A percentile compares a stretch with the other conserved stretches of the same genome.
phyloP scores from a whole-genome alignment of 1,140 invertebrate species.

The Drosophila equinoxialis region DNA sequence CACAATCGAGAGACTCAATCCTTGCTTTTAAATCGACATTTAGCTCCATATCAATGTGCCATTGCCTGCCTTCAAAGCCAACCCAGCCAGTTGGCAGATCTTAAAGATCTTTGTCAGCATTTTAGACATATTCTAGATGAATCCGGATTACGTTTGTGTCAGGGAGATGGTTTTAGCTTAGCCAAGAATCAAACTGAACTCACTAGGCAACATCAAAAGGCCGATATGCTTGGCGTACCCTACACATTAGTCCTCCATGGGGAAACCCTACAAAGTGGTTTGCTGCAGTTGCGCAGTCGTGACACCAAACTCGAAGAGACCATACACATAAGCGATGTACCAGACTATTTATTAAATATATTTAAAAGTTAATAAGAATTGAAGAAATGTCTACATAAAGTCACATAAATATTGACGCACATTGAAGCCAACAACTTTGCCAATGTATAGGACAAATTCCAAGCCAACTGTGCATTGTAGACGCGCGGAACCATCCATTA shows the following conservation, averaged over 20 bases:
- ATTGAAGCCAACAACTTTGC: constrained; percentile 89
- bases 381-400: constrained; percentile 84
- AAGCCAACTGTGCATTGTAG: constrained; percentile 90
- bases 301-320: constrained; percentile 87
- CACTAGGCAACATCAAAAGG: constrained; percentile 56
- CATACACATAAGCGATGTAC: constrained; percentile 79
- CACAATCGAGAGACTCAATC: constrained; percentile 51
- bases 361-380: constrained; percentile 48
- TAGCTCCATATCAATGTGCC: constrained; percentile 87
- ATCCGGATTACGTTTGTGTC: constrained; percentile 82
- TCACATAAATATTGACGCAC: constrained; percentile 90
- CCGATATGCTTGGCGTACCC: constrained; percentile 84
- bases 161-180: constrained; percentile 38
- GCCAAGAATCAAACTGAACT: constrained; percentile 16
- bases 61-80: constrained; percentile 41
- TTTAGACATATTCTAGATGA: constrained; percentile 84
- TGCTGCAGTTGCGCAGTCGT: constrained; percentile 88
- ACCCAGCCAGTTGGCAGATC: constrained; percentile 49
- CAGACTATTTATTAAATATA: constrained; percentile 79
- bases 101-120: constrained; percentile 84
- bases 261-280: constrained; percentile 88
- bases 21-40: constrained; percentile 87
- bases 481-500: constrained; percentile 86
- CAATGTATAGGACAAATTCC: constrained; percentile 88
- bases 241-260: constrained; percentile 85